phyloP scores from a whole-genome alignment of 1,140 invertebrate species.

The Trissolcus basalis region DNA sequence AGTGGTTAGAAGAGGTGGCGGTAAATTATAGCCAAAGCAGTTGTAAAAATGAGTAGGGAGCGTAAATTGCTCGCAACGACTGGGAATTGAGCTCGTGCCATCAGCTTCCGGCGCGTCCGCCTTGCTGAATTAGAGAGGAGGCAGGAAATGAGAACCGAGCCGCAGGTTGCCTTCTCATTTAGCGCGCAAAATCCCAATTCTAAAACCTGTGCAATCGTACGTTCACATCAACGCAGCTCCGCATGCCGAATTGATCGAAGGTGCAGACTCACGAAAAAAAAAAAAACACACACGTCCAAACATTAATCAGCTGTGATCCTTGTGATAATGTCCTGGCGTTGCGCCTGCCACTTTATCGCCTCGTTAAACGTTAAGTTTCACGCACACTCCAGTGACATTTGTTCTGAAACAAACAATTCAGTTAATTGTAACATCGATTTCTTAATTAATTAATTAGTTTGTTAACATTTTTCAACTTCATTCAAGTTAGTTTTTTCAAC shows the following conservation, averaged over 20 bases:
- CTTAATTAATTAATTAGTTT: no score
- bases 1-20: slow-evolving; percentile 7
- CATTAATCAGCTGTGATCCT: slow-evolving; percentile 1
- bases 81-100: slow-evolving; percentile 48
- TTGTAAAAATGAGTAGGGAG: slow-evolving; percentile 41
- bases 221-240: no score
- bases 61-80: slow-evolving; percentile 42
- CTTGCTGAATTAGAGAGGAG: slow-evolving; percentile 42
- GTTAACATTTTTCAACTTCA: no score
- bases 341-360: no score
- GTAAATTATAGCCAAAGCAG: slow-evolving; percentile 37
- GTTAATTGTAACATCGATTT: no score
- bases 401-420: no score
- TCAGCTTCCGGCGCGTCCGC: slow-evolving; percentile 38
- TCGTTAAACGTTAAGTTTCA: no score
- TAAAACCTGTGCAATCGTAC: slow-evolving; percentile 11
- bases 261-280: no score
- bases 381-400: no score
- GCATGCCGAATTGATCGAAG: no score
- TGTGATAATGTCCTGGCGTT: background rate
- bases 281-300: background rate
- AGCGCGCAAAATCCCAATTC: slow-evolving; percentile 13
- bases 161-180: slow-evolving; percentile 28
- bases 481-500: no score
- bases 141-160: slow-evolving; percentile 52